phyloP scores from a whole-genome alignment of 2,888 invertebrate genomes.

The Slavum lentiscoides region DNA sequence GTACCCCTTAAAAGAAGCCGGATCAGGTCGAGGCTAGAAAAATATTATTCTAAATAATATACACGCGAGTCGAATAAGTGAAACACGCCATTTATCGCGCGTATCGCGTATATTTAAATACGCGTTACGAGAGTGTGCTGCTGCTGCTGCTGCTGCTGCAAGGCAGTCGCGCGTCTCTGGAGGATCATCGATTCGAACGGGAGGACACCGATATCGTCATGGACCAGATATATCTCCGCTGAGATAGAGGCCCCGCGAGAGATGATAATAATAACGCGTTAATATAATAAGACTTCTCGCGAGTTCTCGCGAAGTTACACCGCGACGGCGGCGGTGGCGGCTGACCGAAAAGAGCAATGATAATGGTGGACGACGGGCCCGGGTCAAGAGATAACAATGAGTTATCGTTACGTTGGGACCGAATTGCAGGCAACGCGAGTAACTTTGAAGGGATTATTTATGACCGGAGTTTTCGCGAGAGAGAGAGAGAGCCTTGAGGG shows the following conservation, averaged over 20 bases:
- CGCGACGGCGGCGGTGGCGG: conserved; percentile 4
- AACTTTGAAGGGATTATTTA: conserved; percentile 53
- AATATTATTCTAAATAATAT: too few species aligned
- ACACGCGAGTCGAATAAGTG: too few species aligned
- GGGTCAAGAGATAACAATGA: conserved; percentile 53
- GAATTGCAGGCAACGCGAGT: conserved; percentile 24
- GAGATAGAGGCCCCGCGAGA: conserved; percentile 12
- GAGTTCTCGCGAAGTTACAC: conserved; percentile 38
- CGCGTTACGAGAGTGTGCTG: too few species aligned
- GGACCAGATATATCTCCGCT: not conserved
- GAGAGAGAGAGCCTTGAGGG: conserved; percentile 43
- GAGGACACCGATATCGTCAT: not conserved
- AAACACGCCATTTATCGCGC: too few species aligned
- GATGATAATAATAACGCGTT: conserved; percentile 4
- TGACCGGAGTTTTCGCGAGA: conserved; percentile 27
- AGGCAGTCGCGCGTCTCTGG: not conserved
- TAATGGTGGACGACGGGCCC: conserved; percentile 39
- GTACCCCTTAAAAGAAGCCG: too few species aligned
- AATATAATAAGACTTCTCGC: conserved; percentile 51
- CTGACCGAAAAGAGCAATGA: conserved; percentile 51
- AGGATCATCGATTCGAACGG: conserved; percentile 16
- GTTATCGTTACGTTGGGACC: conserved; percentile 52
- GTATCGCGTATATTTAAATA: too few species aligned
- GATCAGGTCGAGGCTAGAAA: too few species aligned
- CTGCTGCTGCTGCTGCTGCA: too few species aligned